Base-by-base conservation (phyloP, 2,797 vertebrate species). In the Hoplostethus mediterraneus region DNA sequence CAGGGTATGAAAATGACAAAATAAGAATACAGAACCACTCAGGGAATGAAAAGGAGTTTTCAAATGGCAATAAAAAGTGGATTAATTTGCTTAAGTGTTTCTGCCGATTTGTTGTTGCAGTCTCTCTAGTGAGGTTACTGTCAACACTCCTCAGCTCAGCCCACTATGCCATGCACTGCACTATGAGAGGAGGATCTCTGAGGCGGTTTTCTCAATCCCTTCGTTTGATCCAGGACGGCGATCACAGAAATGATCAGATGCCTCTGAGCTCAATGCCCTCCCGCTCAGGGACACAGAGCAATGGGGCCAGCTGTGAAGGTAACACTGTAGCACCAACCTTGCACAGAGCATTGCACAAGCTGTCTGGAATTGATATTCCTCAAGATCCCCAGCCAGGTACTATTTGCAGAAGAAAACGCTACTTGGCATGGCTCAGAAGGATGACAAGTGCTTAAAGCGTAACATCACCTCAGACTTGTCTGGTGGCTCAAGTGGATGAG, bases 301-400 rank as follows among this genome's bases (percentile, higher is more conserved):
- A 40, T 30, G 31, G 80, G 80, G 60, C 73, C 55, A 21, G 36
- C 77, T 79, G 72, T 83, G 77, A 87, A 87, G 61, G 81, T 89
- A 86, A 90, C 80, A 75, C 80, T 79, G 64, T 49, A 74, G 57
- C 75, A 40, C 56, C 70, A 28, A 70, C 71, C 69, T 81, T 57
- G 63, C 54, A 54, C 40, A 67, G 73, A 75, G 69, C 73, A 68
- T 42, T 4, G 55, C 60, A 63, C 56, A 73, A 69, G 69, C 73
- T 73, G 77, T 60, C 62, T 74, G 73, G 67, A 77, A 90, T 72
- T 84, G 90, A 91, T 90, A 85, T 88, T 85, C 67, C 63, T 65
- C 71, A 79, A 75, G 82, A 79, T 77, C 80, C 80, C 80, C 40
- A 73, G 87, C 61, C 77, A 81, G 68, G 88, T 72, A 67, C 65